Percentiles rank a stretch among this genome's conserved stretches.
Conservation (phyloP, 2,888 invertebrate genomes). For the Pelosia muscerda region DNA sequence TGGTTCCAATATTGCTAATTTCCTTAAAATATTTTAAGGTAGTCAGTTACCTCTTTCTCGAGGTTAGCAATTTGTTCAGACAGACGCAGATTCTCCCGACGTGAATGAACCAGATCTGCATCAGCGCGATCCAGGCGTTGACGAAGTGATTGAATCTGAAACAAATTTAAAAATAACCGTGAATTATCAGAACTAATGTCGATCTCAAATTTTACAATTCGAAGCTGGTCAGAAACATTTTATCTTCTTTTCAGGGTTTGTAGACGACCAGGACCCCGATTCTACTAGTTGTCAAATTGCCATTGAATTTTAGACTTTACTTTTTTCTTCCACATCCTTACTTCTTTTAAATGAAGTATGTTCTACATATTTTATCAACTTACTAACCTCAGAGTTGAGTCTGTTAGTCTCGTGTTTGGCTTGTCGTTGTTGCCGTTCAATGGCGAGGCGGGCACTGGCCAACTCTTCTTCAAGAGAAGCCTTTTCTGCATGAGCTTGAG, state of each 20-base stretch:
- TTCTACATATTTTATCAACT: not conserved
- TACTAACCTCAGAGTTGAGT: slow-evolving; percentile 90
- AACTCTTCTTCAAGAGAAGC: slow-evolving; percentile 93
- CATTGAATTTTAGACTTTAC: no score
- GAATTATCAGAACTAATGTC: no score
- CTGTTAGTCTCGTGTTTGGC: slow-evolving; percentile 91
- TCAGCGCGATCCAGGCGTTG: slow-evolving; percentile 93
- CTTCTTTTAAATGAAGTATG: not conserved
- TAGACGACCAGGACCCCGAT: no score
- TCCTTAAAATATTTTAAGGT: not conserved
- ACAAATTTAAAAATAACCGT: slow-evolving; percentile 3
- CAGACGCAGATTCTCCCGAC: slow-evolving; percentile 92
- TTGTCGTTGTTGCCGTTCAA: slow-evolving; percentile 92
- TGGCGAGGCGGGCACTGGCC: slow-evolving; percentile 88
- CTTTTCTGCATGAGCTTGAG: slow-evolving; percentile 92
- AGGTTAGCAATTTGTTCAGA: slow-evolving; percentile 92
- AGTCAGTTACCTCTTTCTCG: slow-evolving; percentile 91
- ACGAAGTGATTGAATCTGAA: slow-evolving; percentile 88
- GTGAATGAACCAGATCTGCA: slow-evolving; percentile 92
- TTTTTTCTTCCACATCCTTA: not conserved
- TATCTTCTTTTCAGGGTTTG: not conserved
- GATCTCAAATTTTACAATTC: no score
- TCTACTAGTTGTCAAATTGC: no score
- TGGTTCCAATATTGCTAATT: not conserved
- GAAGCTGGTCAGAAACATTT: not conserved